phyloP scores from a whole-genome alignment of 1,140 invertebrate species.

The Leptopilina boulardi region DNA sequence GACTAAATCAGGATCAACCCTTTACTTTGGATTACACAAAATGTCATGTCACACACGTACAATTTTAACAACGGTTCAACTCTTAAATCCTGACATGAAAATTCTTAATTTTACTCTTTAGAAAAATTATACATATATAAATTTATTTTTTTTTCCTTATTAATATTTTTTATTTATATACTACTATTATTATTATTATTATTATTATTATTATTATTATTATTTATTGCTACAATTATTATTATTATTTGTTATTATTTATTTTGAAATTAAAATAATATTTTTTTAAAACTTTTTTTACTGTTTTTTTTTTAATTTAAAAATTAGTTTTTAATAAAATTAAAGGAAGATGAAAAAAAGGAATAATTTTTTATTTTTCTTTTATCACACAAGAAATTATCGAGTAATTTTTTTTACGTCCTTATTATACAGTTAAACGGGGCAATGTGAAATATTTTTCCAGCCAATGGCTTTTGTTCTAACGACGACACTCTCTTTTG shows the following conservation, averaged over 20 bases:
- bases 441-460: slow-evolving; percentile 63
- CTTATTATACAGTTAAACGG: slow-evolving; percentile 30
- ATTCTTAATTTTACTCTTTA: neutral
- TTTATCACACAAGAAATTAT: neutral
- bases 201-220: too few species aligned
- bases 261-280: too few species aligned
- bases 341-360: neutral
- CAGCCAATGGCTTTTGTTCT: slow-evolving; percentile 60
- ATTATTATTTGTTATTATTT: too few species aligned
- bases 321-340: neutral
- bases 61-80: slow-evolving; percentile 55
- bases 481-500: slow-evolving; percentile 50
- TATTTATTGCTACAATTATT: too few species aligned
- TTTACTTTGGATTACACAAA: slow-evolving; percentile 68
- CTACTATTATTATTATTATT: too few species aligned
- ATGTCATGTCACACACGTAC: slow-evolving; percentile 68
- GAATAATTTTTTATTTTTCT: neutral
- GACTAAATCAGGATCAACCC: slow-evolving; percentile 73
- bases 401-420: slow-evolving; percentile 58
- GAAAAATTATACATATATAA: neutral
- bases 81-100: neutral
- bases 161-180: too few species aligned
- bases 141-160: too few species aligned
- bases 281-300: too few species aligned
- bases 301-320: too few species aligned